These are phyloP conservation scores for Harpia harpyja DNA, from an alignment of 2,797 vertebrate genomes.

Conservation along the genomic window DNA sequence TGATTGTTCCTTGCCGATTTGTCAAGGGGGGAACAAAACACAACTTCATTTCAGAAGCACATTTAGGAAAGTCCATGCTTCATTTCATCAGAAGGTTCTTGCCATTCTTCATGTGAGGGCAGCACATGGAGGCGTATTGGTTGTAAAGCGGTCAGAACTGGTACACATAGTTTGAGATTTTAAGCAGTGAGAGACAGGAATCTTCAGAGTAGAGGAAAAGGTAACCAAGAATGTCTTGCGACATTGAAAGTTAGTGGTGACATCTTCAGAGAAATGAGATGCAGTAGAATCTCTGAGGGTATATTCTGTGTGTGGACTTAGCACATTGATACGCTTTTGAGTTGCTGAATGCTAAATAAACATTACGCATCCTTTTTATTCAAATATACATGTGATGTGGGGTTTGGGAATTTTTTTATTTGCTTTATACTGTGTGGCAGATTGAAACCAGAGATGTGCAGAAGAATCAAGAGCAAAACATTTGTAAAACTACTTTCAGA, in stretches of 20 bases:
- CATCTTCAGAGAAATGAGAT: background rate
- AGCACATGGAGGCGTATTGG: background rate
- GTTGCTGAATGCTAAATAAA: background rate
- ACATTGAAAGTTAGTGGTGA: background rate
- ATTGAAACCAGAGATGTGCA: background rate
- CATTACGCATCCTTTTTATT: background rate
- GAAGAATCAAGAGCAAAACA: background rate
- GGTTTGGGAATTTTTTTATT: background rate
- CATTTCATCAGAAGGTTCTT: background rate
- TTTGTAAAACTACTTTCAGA: background rate
- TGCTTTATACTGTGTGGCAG: background rate
- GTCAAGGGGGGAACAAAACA: accelerated
- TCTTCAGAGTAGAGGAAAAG: background rate
- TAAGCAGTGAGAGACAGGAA: background rate
- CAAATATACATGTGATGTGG: background rate
- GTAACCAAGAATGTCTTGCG: background rate
- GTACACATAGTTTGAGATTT: background rate
- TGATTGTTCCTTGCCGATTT: background rate
- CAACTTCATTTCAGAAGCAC: background rate
- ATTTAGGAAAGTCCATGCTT: accelerated
- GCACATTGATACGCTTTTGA: background rate
- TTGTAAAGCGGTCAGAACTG: background rate
- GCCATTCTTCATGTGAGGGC: background rate
- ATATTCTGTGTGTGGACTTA: background rate
- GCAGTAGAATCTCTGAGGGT: background rate